Percentiles rank a stretch among this genome's conserved stretches.
phyloP scores from a whole-genome alignment of 1,140 invertebrate genomes.

The Drosophila biarmipes region DNA sequence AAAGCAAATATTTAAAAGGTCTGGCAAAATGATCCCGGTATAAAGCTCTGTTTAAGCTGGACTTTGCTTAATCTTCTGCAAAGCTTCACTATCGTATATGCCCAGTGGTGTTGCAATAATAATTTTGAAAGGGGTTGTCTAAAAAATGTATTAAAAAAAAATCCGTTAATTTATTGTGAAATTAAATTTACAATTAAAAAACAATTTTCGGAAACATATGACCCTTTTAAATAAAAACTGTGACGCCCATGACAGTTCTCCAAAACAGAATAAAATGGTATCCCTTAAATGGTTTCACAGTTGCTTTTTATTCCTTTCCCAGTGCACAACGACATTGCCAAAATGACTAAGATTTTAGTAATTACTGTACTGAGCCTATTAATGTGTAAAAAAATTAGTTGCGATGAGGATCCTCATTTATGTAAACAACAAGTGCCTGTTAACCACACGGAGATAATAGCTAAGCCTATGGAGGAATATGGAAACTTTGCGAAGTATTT shows the following conservation, averaged over 20 bases:
- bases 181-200: too few species aligned
- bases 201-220: neutral
- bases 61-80: too few species aligned
- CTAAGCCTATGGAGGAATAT: neutral
- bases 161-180: too few species aligned
- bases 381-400: neutral
- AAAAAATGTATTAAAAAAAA: too few species aligned
- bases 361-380: neutral
- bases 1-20: too few species aligned
- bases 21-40: too few species aligned
- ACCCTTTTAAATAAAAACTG: neutral
- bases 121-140: too few species aligned
- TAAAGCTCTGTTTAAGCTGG: too few species aligned
- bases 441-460: neutral
- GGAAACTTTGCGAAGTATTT: constrained; percentile 11
- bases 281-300: constrained; percentile 1
- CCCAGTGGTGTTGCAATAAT: too few species aligned
- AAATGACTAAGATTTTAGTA: constrained; percentile 3
- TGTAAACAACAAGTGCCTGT: constrained; percentile 1
- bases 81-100: too few species aligned
- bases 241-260: neutral
- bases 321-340: neutral
- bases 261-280: neutral
- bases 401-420: constrained; percentile 9
- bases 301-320: neutral